phyloP scores from a whole-genome alignment of 1,140 invertebrate genomes.

The Drosophila ficusphila region DNA sequence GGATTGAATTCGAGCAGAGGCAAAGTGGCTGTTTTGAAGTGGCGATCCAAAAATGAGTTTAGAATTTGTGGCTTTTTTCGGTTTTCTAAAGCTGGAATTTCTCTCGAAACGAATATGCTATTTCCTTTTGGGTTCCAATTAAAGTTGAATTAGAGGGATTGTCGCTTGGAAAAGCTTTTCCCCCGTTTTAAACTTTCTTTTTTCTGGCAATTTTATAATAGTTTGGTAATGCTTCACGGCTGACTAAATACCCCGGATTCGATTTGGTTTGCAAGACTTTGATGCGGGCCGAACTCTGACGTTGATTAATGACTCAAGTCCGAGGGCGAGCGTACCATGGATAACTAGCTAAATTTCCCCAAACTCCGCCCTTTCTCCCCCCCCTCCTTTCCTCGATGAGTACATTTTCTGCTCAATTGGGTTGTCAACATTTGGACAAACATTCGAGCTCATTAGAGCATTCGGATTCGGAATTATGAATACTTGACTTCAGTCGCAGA shows the following conservation, averaged over 20 bases:
- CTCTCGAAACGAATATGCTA: neutral
- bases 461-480: conserved; percentile 63
- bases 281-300: conserved; percentile 40
- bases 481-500: conserved; percentile 49
- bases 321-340: neutral
- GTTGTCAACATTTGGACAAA: conserved; percentile 75
- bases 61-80: neutral
- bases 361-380: neutral
- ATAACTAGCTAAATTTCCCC: conserved; percentile 22
- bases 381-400: neutral
- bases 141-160: conserved; percentile 45
- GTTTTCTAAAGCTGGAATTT: neutral
- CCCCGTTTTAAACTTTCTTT: conserved; percentile 32
- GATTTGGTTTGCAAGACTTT: conserved; percentile 36
- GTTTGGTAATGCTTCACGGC: conserved; percentile 35
- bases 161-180: neutral
- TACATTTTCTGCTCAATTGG: conserved; percentile 75
- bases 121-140: conserved; percentile 34
- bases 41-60: neutral
- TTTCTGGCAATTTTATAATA: conserved; percentile 13
- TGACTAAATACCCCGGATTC: conserved; percentile 26
- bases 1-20: neutral
- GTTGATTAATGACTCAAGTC: conserved; percentile 61
- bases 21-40: neutral
- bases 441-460: conserved; percentile 73